phyloP scores from a whole-genome alignment of 2,113 vertebrate species.

The Nettapus auritus region DNA sequence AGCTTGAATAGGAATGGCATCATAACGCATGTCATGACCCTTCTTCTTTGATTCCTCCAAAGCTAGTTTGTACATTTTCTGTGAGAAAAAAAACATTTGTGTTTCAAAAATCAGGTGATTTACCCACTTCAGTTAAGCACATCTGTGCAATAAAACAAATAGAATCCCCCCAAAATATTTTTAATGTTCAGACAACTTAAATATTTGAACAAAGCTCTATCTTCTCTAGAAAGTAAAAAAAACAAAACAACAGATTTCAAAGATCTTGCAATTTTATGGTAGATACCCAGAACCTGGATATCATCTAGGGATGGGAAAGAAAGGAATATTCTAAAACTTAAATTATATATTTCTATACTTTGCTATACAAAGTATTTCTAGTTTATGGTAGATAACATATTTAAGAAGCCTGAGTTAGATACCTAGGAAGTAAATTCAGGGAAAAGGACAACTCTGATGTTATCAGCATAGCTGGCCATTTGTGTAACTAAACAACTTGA shows the following conservation, averaged over 20 bases:
- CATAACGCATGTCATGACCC: constrained; percentile 77
- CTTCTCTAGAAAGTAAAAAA: not conserved
- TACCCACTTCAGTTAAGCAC: not conserved
- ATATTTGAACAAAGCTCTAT: not conserved
- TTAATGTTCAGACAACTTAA: not conserved
- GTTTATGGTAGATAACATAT: not conserved
- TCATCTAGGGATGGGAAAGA: not conserved
- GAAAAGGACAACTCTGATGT: not conserved
- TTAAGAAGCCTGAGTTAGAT: not conserved
- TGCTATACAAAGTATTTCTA: not conserved
- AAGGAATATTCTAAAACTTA: not conserved
- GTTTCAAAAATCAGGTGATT: not conserved
- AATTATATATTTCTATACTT: not conserved
- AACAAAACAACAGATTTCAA: not conserved
- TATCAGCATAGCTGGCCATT: not conserved
- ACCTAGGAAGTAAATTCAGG: not conserved
- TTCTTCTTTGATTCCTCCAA: constrained; percentile 82
- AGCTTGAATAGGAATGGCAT: constrained; percentile 84
- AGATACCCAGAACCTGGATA: not conserved
- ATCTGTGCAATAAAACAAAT: not conserved
- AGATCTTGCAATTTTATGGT: not conserved
- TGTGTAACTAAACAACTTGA: not conserved
- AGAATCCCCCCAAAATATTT: not conserved
- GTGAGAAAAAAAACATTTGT: not conserved
- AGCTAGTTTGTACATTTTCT: constrained; percentile 80